Evolutionary conservation across 2,888 invertebrate genomes (phyloP).

Genomic region (Litoditis marina): DNA sequence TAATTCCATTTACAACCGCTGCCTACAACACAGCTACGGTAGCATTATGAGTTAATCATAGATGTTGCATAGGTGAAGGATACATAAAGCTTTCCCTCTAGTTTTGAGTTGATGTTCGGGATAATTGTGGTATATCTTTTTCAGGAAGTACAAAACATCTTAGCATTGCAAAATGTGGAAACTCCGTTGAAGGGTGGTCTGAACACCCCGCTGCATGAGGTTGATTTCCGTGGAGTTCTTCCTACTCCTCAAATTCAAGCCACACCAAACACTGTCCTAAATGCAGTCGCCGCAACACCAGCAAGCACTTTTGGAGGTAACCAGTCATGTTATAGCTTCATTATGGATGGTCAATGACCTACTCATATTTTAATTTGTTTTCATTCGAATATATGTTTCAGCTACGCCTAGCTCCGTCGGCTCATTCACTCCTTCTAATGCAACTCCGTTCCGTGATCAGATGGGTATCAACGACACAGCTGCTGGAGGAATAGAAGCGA

Average conservation of each 20-base stretch:
- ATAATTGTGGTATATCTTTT: slow-evolving; percentile 64
- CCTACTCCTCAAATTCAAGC: slow-evolving; percentile 46
- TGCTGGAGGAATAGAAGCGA: slow-evolving; percentile 60
- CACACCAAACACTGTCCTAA: slow-evolving; percentile 86
- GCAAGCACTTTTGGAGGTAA: slow-evolving; percentile 31
- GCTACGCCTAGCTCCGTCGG: slow-evolving; percentile 26
- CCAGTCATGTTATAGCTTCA: slow-evolving; percentile 3
- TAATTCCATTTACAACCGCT: slow-evolving; percentile 16
- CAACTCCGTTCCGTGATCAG: slow-evolving; percentile 84
- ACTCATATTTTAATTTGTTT: neutral
- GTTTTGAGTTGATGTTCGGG: too few relatives aligned
- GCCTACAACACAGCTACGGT: too few relatives aligned
- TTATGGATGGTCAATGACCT: neutral
- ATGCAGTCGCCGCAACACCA: slow-evolving; percentile 64
- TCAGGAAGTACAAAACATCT: slow-evolving; percentile 96
- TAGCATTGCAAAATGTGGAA: slow-evolving; percentile 94
- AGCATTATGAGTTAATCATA: too few relatives aligned
- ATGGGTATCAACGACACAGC: slow-evolving; percentile 90
- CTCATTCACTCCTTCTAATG: slow-evolving; percentile 61
- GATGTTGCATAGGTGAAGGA: too few relatives aligned
- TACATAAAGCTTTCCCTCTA: too few relatives aligned
- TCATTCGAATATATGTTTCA: slow-evolving; percentile 1
- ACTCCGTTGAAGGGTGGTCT: slow-evolving; percentile 92
- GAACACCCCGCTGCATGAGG: slow-evolving; percentile 86
- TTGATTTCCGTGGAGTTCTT: slow-evolving; percentile 72